phyloP scores from a whole-genome alignment of 2,888 invertebrate species.

The Sturmia bella region DNA sequence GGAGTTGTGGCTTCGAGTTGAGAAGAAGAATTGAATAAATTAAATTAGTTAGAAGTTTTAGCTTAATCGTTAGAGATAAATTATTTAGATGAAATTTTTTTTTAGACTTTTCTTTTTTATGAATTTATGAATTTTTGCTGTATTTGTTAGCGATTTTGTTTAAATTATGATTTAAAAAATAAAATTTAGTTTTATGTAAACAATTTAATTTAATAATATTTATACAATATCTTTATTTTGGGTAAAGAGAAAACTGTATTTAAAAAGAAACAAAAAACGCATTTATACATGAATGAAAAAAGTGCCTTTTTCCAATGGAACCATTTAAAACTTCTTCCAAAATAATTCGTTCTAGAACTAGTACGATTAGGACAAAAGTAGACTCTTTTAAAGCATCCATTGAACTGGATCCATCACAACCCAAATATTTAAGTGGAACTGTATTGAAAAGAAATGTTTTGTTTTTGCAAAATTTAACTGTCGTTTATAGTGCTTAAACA shows the following conservation, averaged over 20 bases:
- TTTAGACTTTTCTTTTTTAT: not conserved
- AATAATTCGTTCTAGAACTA: conserved; percentile 12
- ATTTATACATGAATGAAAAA: conserved; percentile 1
- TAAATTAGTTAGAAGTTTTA: not conserved
- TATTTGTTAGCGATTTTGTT: not conserved
- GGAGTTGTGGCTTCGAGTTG: too few species aligned
- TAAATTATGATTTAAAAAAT: too few species aligned
- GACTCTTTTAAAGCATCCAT: too few species aligned
- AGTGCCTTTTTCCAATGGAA: conserved; percentile 1
- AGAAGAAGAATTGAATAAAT: not conserved
- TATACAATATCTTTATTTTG: conserved; percentile 5
- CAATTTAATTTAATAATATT: conserved; percentile 14
- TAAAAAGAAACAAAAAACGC: conserved; percentile 18
- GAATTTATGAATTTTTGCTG: not conserved
- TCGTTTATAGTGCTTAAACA: too few species aligned
- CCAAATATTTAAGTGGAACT: too few species aligned
- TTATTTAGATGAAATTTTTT: conserved; percentile 36
- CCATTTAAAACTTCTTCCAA: conserved; percentile 5
- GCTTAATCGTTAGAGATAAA: conserved; percentile 16
- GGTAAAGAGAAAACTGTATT: not conserved
- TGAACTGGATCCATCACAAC: not conserved
- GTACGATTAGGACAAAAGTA: not conserved
- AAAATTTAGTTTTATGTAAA: conserved; percentile 24
- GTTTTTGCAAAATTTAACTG: too few species aligned
- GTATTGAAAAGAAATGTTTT: too few species aligned